These are phyloP conservation scores for Cynocephalus volans DNA, from an alignment of 2,113 vertebrate genomes.

Conservation along the genomic window DNA sequence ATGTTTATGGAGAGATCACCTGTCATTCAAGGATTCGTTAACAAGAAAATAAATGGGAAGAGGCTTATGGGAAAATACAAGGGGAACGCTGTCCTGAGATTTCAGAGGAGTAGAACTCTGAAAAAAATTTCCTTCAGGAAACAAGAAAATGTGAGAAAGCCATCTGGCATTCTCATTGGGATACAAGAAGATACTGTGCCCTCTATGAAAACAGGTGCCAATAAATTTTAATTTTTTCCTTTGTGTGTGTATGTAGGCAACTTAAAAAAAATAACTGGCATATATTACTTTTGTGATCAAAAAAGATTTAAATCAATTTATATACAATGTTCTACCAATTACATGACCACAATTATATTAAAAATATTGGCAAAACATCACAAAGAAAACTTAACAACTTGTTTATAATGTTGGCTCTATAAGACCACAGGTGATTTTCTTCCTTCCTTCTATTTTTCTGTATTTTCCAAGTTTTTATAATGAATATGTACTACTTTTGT, in stretches of 20 bases:
- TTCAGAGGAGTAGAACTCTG: neutral
- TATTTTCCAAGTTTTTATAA: constrained; percentile 42
- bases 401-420: constrained; percentile 1
- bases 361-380: constrained; percentile 29
- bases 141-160: neutral
- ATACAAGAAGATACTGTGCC: neutral
- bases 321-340: neutral
- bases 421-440: neutral
- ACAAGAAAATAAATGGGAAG: constrained; percentile 34
- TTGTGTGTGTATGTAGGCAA: neutral
- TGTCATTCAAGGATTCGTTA: neutral
- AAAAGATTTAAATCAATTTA: neutral
- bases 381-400: constrained; percentile 15
- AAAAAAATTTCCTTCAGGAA: neutral
- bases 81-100: neutral
- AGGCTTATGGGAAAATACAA: neutral
- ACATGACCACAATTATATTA: neutral
- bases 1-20: neutral
- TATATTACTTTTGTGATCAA: neutral
- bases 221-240: neutral
- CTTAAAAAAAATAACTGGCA: neutral
- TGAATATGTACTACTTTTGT: neutral
- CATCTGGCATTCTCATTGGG: neutral
- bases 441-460: neutral
- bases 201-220: neutral